Conservation (phyloP, 1,140 invertebrate species). For the Zaprionus ghesquierei region DNA sequence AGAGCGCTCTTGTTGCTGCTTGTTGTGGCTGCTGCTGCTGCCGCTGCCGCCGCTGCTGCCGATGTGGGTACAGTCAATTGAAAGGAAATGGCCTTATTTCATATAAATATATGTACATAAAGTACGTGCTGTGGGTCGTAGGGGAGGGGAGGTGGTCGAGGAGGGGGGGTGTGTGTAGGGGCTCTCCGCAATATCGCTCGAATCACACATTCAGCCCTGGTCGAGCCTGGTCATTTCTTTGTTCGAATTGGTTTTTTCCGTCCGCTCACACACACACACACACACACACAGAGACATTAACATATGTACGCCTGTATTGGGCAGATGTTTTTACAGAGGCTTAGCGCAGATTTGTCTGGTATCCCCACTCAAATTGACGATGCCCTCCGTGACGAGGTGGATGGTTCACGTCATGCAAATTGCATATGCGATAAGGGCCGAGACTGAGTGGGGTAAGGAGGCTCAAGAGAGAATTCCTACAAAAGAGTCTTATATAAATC, state of each 20-base stretch:
- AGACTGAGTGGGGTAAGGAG: not conserved
- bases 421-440: conserved; percentile 8
- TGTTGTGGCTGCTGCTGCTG: conserved; percentile 40
- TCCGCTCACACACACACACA: conserved; percentile 13
- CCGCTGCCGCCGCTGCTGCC: conserved; percentile 57
- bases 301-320: conserved; percentile 12
- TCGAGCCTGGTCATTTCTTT: conserved; percentile 71
- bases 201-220: conserved; percentile 24
- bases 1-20: conserved; percentile 8
- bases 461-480: not conserved
- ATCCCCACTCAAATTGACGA: conserved; percentile 2
- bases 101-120: conserved; percentile 79
- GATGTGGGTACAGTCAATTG: conserved; percentile 81
- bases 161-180: not conserved
- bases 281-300: conserved; percentile 16
- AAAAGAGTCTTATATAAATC: not conserved
- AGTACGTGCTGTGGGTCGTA: conserved; percentile 39
- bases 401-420: conserved; percentile 31
- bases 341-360: conserved; percentile 47
- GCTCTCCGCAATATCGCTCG: conserved; percentile 27
- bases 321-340: conserved; percentile 46
- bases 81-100: conserved; percentile 81
- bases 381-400: not conserved
- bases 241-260: conserved; percentile 72
- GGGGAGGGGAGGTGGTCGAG: not conserved